Evolutionary conservation across 2,888 invertebrate genomes (phyloP), one percentile per base, ranked within the genome.

Genomic region (Cataglyphis cursor): DNA sequence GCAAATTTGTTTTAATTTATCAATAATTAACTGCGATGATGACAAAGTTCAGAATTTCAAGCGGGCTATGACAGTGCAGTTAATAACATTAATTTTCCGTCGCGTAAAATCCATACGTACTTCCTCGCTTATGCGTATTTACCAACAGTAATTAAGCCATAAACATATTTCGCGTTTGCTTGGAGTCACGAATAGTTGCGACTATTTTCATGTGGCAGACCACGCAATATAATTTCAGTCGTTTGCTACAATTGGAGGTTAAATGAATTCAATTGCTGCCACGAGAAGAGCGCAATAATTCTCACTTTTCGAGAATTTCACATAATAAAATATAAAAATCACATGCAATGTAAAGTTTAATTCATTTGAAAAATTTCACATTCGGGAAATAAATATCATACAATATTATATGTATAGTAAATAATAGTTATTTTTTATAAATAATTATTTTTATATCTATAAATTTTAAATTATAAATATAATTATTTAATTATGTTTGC

Each of bases 181-280:
- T 59, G 59, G 31, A 78, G 66, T 51, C 64, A 31, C 28, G 28
- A 88, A 88, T 81, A 66, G 85, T 83, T 84, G 81, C 84, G 75
- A 76, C 83, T 82, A 89, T 87, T 88, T 88, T 85, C 85, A 38
- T 61, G 66, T 87, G 86, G 78, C 85, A 76, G 88, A 89, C 87
- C 87, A 86, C 87, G 72, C 86, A 84, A 89, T 87, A 81, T 85
- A 90, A 85, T 85, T 88, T 84, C 81, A 76, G 85, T 73, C 83
- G 83, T 85, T 87, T 73, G 85, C 84, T 84, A 85, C 92, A 90
- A 92, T 92, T 92, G 88, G 72, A 85, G 76, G 90, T 91, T 92
- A 90, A 90, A 87, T 85, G 89, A 85, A 86, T 90, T 85, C 86
- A 89, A 91, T 91, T 87, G 87, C 85, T 62, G 82, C 72, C 76